Percentiles rank a stretch among this genome's conserved stretches.
These are phyloP conservation scores for Apeltes quadracus DNA, from an alignment of 2,113 vertebrate genomes.

Conservation along the genomic window DNA sequence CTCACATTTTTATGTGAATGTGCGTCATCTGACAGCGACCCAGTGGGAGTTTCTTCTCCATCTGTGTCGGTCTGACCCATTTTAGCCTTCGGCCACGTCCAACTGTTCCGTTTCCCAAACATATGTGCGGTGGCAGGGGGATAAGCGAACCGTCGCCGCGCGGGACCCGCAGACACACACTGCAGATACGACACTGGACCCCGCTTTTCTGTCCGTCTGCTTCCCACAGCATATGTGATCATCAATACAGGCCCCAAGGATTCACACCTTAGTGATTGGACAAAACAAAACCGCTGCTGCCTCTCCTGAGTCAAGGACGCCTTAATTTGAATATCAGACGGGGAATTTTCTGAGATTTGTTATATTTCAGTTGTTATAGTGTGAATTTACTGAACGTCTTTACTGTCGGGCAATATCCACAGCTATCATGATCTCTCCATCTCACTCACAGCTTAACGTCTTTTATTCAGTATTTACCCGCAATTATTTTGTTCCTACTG, in stretches of 20 bases:
- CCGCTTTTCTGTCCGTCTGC: slow-evolving; percentile 55
- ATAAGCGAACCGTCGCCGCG: slow-evolving; percentile 73
- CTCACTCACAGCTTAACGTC: slow-evolving; percentile 6
- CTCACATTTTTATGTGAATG: slow-evolving; percentile 58
- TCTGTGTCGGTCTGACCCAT: slow-evolving; percentile 85
- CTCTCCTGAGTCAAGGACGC: slow-evolving; percentile 10
- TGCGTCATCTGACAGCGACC: slow-evolving; percentile 79
- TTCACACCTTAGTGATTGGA: slow-evolving; percentile 46
- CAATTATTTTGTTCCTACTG: slow-evolving; percentile 12
- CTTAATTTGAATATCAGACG: slow-evolving; percentile 20
- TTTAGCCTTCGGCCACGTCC: slow-evolving; percentile 85
- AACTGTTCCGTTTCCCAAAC: slow-evolving; percentile 84
- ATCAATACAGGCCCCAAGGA: slow-evolving; percentile 47
- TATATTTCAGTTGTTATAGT: neutral
- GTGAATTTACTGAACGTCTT: neutral
- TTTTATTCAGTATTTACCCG: slow-evolving; percentile 1
- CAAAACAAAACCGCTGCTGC: slow-evolving; percentile 20
- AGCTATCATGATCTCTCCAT: slow-evolving; percentile 15
- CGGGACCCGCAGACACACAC: slow-evolving; percentile 71
- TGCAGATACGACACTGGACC: slow-evolving; percentile 77
- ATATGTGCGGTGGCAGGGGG: slow-evolving; percentile 83
- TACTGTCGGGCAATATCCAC: neutral
- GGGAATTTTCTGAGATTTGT: neutral
- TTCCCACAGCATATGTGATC: slow-evolving; percentile 72
- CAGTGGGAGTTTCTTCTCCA: slow-evolving; percentile 81